These are phyloP conservation scores for Sebastes minor DNA, from an alignment of 2,797 vertebrate genomes.

Conservation along the genomic window DNA sequence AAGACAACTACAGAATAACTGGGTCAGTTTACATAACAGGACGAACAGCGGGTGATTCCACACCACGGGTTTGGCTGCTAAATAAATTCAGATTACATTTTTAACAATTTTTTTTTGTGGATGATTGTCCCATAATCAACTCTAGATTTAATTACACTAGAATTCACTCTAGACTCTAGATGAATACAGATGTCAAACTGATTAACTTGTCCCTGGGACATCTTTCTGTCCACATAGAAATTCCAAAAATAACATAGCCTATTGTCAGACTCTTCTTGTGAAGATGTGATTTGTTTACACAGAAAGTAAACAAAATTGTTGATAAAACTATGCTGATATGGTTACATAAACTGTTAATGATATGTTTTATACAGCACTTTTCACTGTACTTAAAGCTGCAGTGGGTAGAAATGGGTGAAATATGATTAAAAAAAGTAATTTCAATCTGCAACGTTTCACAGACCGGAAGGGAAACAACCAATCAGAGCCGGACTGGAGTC, in stretches of 20 bases:
- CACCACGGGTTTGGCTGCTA: background rate
- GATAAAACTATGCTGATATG: background rate
- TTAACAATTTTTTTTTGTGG: no score
- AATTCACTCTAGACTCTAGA: no score
- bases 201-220: background rate
- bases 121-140: background rate
- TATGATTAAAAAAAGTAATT: no score
- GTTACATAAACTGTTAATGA: background rate
- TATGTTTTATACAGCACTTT: background rate
- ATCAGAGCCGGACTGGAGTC: fast-evolving
- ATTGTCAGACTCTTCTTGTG: background rate
- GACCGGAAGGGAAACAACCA: no score
- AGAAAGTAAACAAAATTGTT: background rate
- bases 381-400: background rate
- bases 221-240: background rate
- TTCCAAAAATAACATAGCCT: background rate
- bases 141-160: no score
- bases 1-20: background rate
- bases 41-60: background rate
- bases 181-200: background rate
- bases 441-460: no score
- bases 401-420: no score
- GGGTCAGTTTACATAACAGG: background rate
- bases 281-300: background rate
- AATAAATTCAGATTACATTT: background rate